phyloP scores from a whole-genome alignment of 2,797 vertebrate genomes.

The Morus bassanus region DNA sequence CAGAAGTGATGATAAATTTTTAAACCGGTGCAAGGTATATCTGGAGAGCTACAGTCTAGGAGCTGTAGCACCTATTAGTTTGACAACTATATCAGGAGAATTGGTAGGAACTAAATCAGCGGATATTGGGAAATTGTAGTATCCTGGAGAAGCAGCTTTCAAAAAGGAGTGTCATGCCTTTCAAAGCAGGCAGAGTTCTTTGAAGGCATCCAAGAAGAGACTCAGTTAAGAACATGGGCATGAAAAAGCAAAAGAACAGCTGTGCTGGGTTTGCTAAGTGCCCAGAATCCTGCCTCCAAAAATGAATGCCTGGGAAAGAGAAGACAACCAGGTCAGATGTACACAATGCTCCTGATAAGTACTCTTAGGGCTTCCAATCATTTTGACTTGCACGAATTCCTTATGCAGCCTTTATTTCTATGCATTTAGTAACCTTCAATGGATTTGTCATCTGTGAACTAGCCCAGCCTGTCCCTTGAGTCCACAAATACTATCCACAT shows the following conservation, averaged over 20 bases:
- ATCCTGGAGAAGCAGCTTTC: background rate
- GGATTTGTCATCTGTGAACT: background rate
- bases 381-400: background rate
- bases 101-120: background rate
- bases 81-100: background rate
- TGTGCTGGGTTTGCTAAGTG: background rate
- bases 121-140: background rate
- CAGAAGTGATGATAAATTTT: background rate
- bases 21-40: background rate
- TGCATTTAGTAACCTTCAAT: background rate
- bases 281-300: background rate
- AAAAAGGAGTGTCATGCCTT: background rate
- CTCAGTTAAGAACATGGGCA: background rate
- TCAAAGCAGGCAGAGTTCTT: background rate
- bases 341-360: background rate
- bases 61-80: background rate
- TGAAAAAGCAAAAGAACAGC: background rate
- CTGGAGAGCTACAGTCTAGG: background rate
- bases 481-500: background rate
- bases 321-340: background rate
- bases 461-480: background rate
- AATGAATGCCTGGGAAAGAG: background rate
- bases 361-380: background rate
- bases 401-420: background rate
- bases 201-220: background rate